phyloP scores from a whole-genome alignment of 2,797 vertebrate genomes.

The Crocidura indochinensis region DNA sequence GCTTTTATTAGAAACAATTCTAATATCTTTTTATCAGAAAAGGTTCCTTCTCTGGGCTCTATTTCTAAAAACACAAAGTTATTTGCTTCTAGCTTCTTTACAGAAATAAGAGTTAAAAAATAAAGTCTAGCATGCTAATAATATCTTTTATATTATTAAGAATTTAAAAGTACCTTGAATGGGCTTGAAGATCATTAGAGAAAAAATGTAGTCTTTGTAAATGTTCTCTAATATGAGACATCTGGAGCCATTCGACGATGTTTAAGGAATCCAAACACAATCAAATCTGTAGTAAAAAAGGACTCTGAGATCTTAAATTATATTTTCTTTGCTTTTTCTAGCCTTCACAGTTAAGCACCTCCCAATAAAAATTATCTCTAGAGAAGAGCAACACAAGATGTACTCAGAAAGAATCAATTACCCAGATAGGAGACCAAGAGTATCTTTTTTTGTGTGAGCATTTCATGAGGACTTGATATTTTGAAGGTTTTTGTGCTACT shows the following conservation, averaged over 20 bases:
- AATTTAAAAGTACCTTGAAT: slow-evolving; percentile 53
- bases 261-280: slow-evolving; percentile 33
- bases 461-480: slow-evolving; percentile 52
- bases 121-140: slow-evolving; percentile 9
- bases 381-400: slow-evolving; percentile 49
- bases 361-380: slow-evolving; percentile 42
- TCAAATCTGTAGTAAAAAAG: slow-evolving; percentile 52
- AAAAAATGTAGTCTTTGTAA: slow-evolving; percentile 59
- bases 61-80: slow-evolving; percentile 72
- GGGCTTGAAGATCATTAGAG: not conserved
- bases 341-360: not conserved
- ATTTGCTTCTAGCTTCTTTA: slow-evolving; percentile 77
- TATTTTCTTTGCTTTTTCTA: slow-evolving; percentile 56
- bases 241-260: slow-evolving; percentile 64
- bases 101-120: slow-evolving; percentile 65
- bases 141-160: slow-evolving; percentile 59
- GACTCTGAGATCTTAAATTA: slow-evolving; percentile 6
- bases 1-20: slow-evolving; percentile 21
- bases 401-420: slow-evolving; percentile 6
- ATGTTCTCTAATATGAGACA: slow-evolving; percentile 57
- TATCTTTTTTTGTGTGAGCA: slow-evolving; percentile 10
- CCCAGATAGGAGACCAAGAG: slow-evolving; percentile 3
- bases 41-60: slow-evolving; percentile 14
- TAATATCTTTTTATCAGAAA: slow-evolving; percentile 3
- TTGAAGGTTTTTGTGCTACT: slow-evolving; percentile 46